A percentile compares a stretch with the other conserved stretches of the same genome.
Conservation (phyloP, 2,888 invertebrate species). For the Choristoneura rosaceana region DNA sequence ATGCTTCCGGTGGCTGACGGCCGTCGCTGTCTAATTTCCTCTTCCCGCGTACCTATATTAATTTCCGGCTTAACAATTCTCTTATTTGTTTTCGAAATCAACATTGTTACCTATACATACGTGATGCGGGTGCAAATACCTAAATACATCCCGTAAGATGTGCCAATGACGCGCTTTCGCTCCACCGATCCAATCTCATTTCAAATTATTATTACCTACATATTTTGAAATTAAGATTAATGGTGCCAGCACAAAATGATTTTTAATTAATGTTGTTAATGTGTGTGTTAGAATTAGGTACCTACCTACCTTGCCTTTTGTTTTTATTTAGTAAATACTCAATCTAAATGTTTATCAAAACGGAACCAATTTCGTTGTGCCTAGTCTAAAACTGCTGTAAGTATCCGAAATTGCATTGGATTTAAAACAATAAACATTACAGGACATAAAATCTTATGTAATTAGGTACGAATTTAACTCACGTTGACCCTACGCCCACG, state of each 20-base stretch:
- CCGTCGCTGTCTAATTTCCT: slow-evolving; percentile 81
- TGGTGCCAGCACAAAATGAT: background rate
- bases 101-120: slow-evolving; percentile 1
- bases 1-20: slow-evolving; percentile 72
- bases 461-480: background rate
- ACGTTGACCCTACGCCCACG: background rate
- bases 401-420: background rate
- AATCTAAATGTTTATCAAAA: background rate
- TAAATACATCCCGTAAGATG: background rate
- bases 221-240: background rate
- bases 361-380: background rate
- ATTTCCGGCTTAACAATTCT: slow-evolving; percentile 79
- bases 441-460: background rate
- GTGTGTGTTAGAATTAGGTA: background rate
- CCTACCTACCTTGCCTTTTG: background rate
- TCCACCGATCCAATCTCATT: background rate
- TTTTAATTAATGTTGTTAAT: background rate
- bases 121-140: background rate
- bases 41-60: slow-evolving; percentile 75
- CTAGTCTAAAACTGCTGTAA: background rate
- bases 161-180: background rate
- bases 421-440: background rate
- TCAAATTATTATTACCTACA: background rate
- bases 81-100: slow-evolving; percentile 70
- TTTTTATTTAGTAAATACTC: background rate